Percentiles rank a stretch among this genome's conserved stretches.
Conservation (phyloP, 2,797 vertebrate species). For the Calcarius lapponicus region DNA sequence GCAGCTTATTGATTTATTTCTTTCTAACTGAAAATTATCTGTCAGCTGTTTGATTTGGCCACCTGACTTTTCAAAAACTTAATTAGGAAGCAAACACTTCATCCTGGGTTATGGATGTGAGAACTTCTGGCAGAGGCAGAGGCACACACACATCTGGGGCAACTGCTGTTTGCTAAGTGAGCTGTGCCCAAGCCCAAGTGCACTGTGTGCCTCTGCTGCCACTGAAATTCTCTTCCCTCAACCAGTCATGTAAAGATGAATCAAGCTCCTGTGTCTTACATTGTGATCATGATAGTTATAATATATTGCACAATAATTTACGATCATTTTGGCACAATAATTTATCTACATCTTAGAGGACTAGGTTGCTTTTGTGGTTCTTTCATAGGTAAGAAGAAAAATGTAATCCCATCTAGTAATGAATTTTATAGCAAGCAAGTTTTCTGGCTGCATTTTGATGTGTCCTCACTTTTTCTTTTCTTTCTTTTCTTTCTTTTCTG, state of each 20-base stretch:
- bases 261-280: neutral
- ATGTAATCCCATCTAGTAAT: neutral
- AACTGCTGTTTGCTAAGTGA: neutral
- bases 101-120: neutral
- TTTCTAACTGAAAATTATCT: neutral
- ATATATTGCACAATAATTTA: neutral
- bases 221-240: neutral
- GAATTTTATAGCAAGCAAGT: neutral
- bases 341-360: neutral
- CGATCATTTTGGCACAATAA: neutral
- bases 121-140: neutral
- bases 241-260: neutral
- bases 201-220: neutral
- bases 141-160: neutral
- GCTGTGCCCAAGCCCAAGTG: neutral
- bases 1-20: neutral
- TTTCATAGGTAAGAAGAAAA: neutral
- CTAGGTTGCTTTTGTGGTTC: neutral
- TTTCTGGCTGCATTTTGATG: neutral
- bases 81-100: neutral
- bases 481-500: neutral
- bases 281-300: fast-evolving
- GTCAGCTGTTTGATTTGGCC: neutral
- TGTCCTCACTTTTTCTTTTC: neutral
- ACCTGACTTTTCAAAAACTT: neutral